Conservation (phyloP, 2,888 invertebrate genomes). For the Rutpela maculata region DNA sequence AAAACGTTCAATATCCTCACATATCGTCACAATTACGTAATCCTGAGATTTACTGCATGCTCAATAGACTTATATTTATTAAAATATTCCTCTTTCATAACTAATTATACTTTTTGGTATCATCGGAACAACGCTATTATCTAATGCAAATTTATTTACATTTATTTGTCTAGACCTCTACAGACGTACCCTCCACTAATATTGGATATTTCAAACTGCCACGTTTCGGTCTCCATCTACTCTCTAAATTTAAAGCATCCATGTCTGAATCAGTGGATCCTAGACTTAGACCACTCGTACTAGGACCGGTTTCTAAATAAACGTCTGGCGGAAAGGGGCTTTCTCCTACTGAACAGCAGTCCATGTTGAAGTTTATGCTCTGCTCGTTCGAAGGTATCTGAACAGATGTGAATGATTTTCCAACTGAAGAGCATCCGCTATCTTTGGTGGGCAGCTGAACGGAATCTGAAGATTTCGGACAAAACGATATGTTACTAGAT, state of each 20-base stretch:
- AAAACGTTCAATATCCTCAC: neutral
- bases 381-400: neutral
- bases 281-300: constrained; percentile 30
- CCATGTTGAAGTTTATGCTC: neutral
- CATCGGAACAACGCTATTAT: neutral
- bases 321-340: constrained; percentile 10
- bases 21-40: neutral
- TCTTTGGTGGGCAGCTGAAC: neutral
- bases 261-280: constrained; percentile 29
- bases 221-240: constrained; percentile 71
- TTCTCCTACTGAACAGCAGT: neutral
- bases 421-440: neutral
- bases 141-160: neutral
- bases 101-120: constrained; percentile 6
- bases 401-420: neutral
- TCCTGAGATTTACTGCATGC: neutral
- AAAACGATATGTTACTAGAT: constrained; percentile 2
- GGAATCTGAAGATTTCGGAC: constrained; percentile 10
- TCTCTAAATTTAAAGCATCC: constrained; percentile 49
- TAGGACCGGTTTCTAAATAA: constrained; percentile 13
- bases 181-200: constrained; percentile 60
- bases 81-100: neutral
- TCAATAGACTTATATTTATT: neutral
- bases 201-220: constrained; percentile 71
- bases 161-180: constrained; percentile 34